Percentiles rank a stretch among this genome's conserved stretches.
Evolutionary conservation across 2,888 invertebrate species (phyloP).

Genomic region (Strigamia transsilvanica): DNA sequence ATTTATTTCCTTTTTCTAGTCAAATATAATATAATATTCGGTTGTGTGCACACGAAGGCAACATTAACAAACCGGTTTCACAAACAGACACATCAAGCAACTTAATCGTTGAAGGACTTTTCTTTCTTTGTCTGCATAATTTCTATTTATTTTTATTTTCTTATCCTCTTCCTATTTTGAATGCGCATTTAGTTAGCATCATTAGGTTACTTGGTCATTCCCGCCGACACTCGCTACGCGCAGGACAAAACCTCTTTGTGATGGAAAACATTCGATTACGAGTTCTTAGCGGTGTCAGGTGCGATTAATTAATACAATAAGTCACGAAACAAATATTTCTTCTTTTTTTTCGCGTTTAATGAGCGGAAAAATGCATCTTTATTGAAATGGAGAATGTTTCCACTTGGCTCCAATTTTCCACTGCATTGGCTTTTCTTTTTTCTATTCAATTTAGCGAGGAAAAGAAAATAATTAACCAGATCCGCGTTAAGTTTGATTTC

Average conservation of each 20-base stretch:
- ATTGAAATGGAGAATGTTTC: slow-evolving; percentile 14
- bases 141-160: neutral
- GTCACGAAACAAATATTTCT: neutral
- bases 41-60: slow-evolving; percentile 30
- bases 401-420: slow-evolving; percentile 26
- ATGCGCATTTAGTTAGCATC: slow-evolving; percentile 8
- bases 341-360: neutral
- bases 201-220: slow-evolving; percentile 21
- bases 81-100: slow-evolving; percentile 20
- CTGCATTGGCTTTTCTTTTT: neutral
- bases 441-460: neutral
- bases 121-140: slow-evolving; percentile 21
- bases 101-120: slow-evolving; percentile 18
- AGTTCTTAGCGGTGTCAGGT: neutral
- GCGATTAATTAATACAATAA: slow-evolving; percentile 15
- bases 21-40: slow-evolving; percentile 18
- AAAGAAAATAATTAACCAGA: neutral
- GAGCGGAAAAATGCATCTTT: slow-evolving; percentile 7
- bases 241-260: neutral
- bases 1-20: neutral
- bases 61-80: slow-evolving; percentile 21
- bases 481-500: too few species aligned
- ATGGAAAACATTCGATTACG: neutral
- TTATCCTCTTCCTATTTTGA: neutral
- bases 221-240: neutral